Evolutionary conservation across 1,140 invertebrate genomes (phyloP), one percentile per base, ranked within the genome.

Genomic region (Thalassaphorura encarpata): DNA sequence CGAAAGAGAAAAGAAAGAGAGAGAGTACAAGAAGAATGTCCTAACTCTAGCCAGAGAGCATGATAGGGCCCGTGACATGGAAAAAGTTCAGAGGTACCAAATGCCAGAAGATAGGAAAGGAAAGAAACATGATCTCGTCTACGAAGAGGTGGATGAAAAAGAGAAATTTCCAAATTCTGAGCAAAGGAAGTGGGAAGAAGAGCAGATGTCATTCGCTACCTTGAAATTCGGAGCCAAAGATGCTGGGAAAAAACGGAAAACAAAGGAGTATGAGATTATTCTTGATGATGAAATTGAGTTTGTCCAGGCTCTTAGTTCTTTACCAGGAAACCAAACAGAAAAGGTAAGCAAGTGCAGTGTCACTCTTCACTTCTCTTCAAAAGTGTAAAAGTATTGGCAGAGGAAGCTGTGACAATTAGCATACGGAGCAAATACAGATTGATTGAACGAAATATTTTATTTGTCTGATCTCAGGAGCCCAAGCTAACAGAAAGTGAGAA

Each of bases 271-370:
- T 75, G 92, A 97, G 64, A 75, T 95, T 29, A 72, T 99, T 8
- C 71, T 98, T 53, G 94, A 97, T 69, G 93, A 94, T 72, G 87
- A 95, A 72, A 95, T 99, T 67, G 92, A 97, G 67, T 99, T 99
- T 75, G 87, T 98, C 47, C 89, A 97, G 77, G 85, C 90, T 0
- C 70, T 97, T 0, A 84, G 85, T 68, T 80, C 45, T 8, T 13
- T 97, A 70, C 85, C 91, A 45, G 94, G 92, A n/a, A 81, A 79
- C 29, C 74, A 80, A 42, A 58, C 48, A 45, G 43, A 59, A 43
- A 52, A 69, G 56, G 66, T 69, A 59, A 13, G n/a, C 11, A 24
- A 45, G 1, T 43, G 15, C 40, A 41, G n/a, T 41, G 4, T 23
- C 21, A 16, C 46, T 48, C 33, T 50, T 21, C 45, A 13, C 19